Evolutionary conservation across 2,797 vertebrate genomes (phyloP), one percentile per base, ranked within the genome.

Genomic region (Lepidocolaptes lacrymiger): DNA sequence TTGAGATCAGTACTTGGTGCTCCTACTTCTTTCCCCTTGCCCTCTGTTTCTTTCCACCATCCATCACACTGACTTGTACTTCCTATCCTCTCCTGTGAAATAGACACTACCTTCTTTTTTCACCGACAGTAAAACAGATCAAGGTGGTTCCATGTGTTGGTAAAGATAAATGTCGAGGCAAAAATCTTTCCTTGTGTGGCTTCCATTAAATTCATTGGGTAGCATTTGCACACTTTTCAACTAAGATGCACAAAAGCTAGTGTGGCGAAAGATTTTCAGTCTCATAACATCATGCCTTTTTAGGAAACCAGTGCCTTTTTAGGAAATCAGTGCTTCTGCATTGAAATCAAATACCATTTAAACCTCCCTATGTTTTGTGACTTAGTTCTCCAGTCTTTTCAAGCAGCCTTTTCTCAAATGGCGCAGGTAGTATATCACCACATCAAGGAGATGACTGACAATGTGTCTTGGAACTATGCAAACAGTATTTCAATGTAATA

Each of bases 61-160:
- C 88, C 88, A 95, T 96, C 96, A 96, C 80, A 26, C 56, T 97
- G 96, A 96, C 96, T 97, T 77, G 63, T 96, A 96, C 89, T 96
- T 97, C 96, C 96, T 96, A 96, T 90, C 54, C 74, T 95, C 64
- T 94, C 77, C 90, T 95, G 80, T 97, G 96, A 96, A 97, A 97
- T 85, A 88, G 91, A 94, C 94, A 96, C 92, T 95, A 85, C 91
- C 88, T 94, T 94, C 68, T 89, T 96, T 95, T 96, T 95, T 94
- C 93, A 95, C 66, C 81, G 73, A 83, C 71, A 74, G 61, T 86
- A 95, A 96, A 95, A 85, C 71, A 93, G 90, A 95, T 94, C 96
- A 97, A 96, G 88, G 93, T 84, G 77, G 68, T 72, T 95, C 43
- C 78, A 85, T 87, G 96, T 96, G 96, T 94, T 93, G 49, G 71